Base-by-base conservation (phyloP, 2,888 invertebrate genomes). In the Ormyrus thymus region DNA sequence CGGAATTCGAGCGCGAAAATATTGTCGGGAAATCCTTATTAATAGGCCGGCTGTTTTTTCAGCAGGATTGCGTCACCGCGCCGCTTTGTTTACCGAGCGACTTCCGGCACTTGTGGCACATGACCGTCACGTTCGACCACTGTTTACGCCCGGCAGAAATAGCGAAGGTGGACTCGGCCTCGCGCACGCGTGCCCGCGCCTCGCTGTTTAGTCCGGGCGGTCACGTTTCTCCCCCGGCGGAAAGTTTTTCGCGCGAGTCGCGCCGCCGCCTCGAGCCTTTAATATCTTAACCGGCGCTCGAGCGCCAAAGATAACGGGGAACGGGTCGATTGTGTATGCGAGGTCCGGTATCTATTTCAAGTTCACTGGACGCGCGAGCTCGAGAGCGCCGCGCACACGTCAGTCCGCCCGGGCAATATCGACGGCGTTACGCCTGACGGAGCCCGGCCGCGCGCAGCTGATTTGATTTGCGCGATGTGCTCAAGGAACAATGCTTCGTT, bases 291-390 rank as follows among this genome's bases (percentile, higher is more conserved):
- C 15, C 56, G 74, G 43, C 50, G 11, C 45, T 43, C 65, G 43
- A 74, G 50, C 55, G 15, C 69, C 50, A 62, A 48, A 62, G 61
- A 69, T 59, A 62, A 69, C 62, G 62, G 62, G 3, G 3, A 29
- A 29, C 4, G 4, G 29, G 29, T 29, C 53, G 6, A 11, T 51
- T 72, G 61, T 13, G 45, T 72, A 62, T 15, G 45, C 61, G 13
- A 69, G 13, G 70, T 68, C 72, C 78, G 68, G 78, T 66, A 78
- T 78, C 78, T 78, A 78, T 78, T 78, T 78, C 78, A 78, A 78
- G 78, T 73, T 78, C 78, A 78, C 11, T 76, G 46, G 76, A 76
- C 48, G 55, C 51, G 51, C 51, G 0, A 51, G 11, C 51, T 51
- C 51, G 51, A 10, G 11, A 51, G 7, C 13, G 59, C 9, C 59